Evolutionary conservation across 2,797 vertebrate species (phyloP), one percentile per base, ranked within the genome.

Genomic region (Botia almorhae): DNA sequence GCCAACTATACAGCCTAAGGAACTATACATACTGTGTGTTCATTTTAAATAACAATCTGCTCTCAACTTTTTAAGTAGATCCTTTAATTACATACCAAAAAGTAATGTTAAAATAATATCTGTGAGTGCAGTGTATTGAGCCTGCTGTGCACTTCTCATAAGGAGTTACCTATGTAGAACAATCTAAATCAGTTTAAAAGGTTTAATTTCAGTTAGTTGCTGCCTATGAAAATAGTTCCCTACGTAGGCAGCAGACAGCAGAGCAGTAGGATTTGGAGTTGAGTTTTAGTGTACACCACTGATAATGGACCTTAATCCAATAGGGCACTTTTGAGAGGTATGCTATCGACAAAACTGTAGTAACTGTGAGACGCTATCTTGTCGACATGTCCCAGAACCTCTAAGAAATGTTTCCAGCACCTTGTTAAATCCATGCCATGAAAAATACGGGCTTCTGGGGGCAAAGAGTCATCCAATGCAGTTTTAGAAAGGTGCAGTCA

Each of bases 401-500:
- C 63, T 11, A 39, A 64, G 29, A 29, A 67, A 76, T 4, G 10
- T 55, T 6, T 67, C 43, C 17, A 19, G 26, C n/a, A 16, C 50
- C 26, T 17, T 64, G 61, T 64, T 39, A 13, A 65, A 65, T 65
- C 56, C 21, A 23, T 4, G 33, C 2, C 33, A 65, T 16, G 16
- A 65, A 53, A 0, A 76, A 6, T 21, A 11, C 61, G 19, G 12
- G 17, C 60, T 17, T 76, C 7, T 67, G 3, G 29, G 46, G 17
- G 3, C n/a, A 36, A 76, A 76, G 8, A 56, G 33, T 16, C 63
- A 68, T 23, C 63, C 51, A 55, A 36, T 16, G 7, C 19, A 26
- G 48, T 21, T 12, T 76, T 36, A 36, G n/a, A 65, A 36, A 65
- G 63, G 33, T 65, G 46, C 29, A 74, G 21, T n/a, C 48, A 61